Evolutionary conservation across 92 coral and sea anemone genomes (phyloP), one percentile per base, ranked within the genome.

Genomic region (Parazoanthus atlanticus): DNA sequence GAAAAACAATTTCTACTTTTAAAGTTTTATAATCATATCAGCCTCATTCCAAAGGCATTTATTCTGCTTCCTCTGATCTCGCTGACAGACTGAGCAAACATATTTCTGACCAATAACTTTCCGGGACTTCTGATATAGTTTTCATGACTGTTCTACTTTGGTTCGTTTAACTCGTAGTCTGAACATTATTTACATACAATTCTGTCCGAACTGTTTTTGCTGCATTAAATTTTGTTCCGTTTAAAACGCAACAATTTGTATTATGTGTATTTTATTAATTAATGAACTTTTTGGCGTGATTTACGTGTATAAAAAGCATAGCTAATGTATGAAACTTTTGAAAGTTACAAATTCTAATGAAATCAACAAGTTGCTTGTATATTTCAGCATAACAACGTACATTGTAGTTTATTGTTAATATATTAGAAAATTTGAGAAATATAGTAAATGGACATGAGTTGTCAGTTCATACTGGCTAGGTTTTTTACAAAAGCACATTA

Each of bases 1-100:
- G 26, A 75, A 38, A 65, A 33, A 6, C 2, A 3, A 13, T 38
- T 34, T 26, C 25, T 19, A 66, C 54, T 64, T 33, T 82, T n/a
- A n/a, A n/a, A n/a, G n/a, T n/a, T n/a, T n/a, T 52, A 52, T 16
- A 52, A 32, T 46, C 49, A 40, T 31, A 82, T 66, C 61, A 64
- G 10, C 47, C 34, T 82, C 34, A 46, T 61, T 61, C 73, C 73
- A 82, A 84, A 67, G 58, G 46, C 36, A n/a, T 46, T 46, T 84
- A 70, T 84, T 84, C 74, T 78, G 65, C 86, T n/a, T 70, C n/a
- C 34, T 71, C 29, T 69, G 28, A 67, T 84, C 79, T 65, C 31
- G 8, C 61, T 43, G 78, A 84, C 66, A 74, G 64, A 84, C 79
- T 29, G 29, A 69, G 78, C 74, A 84, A 84, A 84, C 78, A 84